Evolutionary conservation across 2,113 vertebrate species (phyloP).

Genomic region (Coptodon bakossiorum): DNA sequence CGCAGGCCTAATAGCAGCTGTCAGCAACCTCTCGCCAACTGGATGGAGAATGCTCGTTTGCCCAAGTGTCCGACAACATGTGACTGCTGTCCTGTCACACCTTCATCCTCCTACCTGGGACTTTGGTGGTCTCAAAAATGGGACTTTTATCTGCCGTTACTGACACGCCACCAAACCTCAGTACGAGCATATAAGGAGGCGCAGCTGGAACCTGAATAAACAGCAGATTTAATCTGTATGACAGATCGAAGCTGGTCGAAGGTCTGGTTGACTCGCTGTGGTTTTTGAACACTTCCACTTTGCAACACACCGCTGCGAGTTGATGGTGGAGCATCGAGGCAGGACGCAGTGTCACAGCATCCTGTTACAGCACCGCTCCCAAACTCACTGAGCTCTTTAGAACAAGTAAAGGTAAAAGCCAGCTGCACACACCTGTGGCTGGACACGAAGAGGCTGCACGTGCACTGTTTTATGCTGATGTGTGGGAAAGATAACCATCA

Average conservation of each 20-base stretch:
- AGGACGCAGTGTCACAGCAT: not conserved
- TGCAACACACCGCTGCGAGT: not conserved
- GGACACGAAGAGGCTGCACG: rapidly evolving
- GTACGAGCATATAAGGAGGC: rapidly evolving
- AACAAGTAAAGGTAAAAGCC: not conserved
- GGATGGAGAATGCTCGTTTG: not conserved
- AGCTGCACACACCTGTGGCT: not conserved
- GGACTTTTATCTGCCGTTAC: not conserved
- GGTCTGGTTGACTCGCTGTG: not conserved
- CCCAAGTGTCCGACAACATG: not conserved
- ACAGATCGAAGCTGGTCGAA: rapidly evolving
- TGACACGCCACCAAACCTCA: not conserved
- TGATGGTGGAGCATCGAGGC: not conserved
- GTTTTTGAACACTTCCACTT: not conserved
- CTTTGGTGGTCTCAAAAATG: not conserved
- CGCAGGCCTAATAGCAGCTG: rapidly evolving
- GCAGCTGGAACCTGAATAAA: not conserved
- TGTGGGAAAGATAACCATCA: rapidly evolving
- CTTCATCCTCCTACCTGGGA: not conserved
- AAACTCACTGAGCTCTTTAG: not conserved
- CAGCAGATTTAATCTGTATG: not conserved
- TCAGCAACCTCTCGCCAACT: not conserved
- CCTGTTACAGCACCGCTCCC: not conserved
- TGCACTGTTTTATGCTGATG: not conserved
- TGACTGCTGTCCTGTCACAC: not conserved